Conservation (phyloP, 2,113 vertebrate genomes). For the Strigops habroptila region DNA sequence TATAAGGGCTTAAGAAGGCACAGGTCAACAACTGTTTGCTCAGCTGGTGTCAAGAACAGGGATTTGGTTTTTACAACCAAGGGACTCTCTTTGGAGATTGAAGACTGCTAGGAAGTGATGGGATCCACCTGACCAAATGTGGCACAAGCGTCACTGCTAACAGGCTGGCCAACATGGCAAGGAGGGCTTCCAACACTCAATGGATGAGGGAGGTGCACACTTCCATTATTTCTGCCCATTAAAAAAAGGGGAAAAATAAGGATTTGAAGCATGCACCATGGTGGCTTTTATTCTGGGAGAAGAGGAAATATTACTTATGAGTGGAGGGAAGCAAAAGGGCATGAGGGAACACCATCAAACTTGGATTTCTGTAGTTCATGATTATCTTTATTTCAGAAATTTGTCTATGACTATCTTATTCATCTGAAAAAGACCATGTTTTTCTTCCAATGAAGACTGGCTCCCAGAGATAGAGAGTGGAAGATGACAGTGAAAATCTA, state of each 20-base stretch:
- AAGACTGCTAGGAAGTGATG: not conserved
- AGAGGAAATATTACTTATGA: not conserved
- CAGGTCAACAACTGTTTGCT: not conserved
- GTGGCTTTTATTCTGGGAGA: not conserved
- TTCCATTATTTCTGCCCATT: not conserved
- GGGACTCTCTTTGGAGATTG: not conserved
- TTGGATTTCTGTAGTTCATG: not conserved
- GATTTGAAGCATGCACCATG: not conserved
- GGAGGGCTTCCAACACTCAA: not conserved
- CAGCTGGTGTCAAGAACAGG: not conserved
- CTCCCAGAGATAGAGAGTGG: not conserved
- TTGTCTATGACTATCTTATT: not conserved
- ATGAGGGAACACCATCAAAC: not conserved
- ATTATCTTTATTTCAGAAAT: not conserved
- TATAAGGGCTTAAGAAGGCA: not conserved
- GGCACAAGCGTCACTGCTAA: not conserved
- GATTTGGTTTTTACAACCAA: not conserved
- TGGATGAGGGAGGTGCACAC: fast-evolving
- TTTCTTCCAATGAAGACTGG: not conserved
- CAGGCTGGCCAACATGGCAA: not conserved
- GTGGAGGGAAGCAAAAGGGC: not conserved
- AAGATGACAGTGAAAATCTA: not conserved
- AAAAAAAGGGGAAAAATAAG: not conserved
- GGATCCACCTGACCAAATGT: not conserved
- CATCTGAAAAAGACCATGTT: not conserved